These are phyloP conservation scores for Xerus rutilus DNA, from an alignment of 2,797 vertebrate species.

Conservation along the genomic window DNA sequence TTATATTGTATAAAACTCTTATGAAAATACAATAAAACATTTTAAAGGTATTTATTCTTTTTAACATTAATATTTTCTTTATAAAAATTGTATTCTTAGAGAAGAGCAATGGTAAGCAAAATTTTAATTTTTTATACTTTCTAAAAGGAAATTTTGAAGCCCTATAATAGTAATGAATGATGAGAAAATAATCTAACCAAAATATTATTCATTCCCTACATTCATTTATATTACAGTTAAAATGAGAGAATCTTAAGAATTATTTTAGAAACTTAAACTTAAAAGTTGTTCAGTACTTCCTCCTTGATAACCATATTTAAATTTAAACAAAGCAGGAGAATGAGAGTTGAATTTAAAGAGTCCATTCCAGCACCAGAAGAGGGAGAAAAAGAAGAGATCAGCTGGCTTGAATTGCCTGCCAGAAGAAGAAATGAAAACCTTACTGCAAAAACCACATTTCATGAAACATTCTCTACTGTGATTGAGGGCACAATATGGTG, in stretches of 20 bases:
- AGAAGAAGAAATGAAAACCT: slow-evolving; percentile 72
- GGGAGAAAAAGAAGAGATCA: neutral
- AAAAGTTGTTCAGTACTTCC: slow-evolving; percentile 26
- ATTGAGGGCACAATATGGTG: slow-evolving; percentile 81
- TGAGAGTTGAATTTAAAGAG: slow-evolving; percentile 76
- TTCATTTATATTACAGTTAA: slow-evolving; percentile 16
- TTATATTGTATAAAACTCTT: neutral
- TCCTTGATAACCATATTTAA: slow-evolving; percentile 8
- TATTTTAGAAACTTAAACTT: slow-evolving; percentile 63
- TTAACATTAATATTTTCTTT: neutral
- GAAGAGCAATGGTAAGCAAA: neutral
- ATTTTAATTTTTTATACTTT: neutral
- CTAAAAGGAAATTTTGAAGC: neutral
- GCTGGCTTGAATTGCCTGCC: slow-evolving; percentile 73
- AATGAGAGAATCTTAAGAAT: slow-evolving; percentile 29
- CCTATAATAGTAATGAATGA: neutral
- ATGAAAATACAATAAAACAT: neutral
- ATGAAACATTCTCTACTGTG: slow-evolving; percentile 82
- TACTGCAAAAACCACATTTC: slow-evolving; percentile 84
- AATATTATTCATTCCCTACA: slow-evolving; percentile 1
- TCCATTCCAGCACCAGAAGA: slow-evolving; percentile 63
- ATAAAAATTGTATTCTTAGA: neutral
- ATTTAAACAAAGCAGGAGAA: slow-evolving; percentile 80
- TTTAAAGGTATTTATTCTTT: neutral
- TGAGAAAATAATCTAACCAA: slow-evolving; percentile 50